Evolutionary conservation across 2,797 vertebrate species (phyloP).

Genomic region (Enteromius afrohamiltoni): DNA sequence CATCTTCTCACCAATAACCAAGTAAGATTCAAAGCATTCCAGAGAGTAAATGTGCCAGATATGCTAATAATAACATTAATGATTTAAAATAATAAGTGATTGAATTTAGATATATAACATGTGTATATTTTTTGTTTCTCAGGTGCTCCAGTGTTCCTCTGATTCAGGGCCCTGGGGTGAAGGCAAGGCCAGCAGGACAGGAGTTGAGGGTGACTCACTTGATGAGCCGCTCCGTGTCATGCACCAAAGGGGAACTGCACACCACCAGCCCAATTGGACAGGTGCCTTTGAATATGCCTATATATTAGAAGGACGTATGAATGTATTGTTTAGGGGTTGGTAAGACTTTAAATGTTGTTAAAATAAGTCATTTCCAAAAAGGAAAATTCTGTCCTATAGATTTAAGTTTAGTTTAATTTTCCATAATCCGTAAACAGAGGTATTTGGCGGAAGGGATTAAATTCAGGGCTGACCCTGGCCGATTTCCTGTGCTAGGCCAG

Average conservation of each 20-base stretch:
- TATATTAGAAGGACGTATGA: background rate
- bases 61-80: background rate
- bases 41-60: background rate
- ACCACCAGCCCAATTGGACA: constrained; percentile 87
- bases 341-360: background rate
- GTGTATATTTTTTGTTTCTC: constrained; percentile 28
- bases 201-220: constrained; percentile 83
- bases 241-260: constrained; percentile 88
- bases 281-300: constrained; percentile 64
- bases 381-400: too few species aligned
- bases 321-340: background rate
- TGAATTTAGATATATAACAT: background rate
- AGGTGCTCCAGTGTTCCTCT: constrained; percentile 87
- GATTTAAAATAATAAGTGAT: background rate
- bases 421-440: too few species aligned
- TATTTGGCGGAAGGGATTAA: too few species aligned
- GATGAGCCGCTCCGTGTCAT: constrained; percentile 85
- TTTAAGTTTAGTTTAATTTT: too few species aligned
- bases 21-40: constrained; percentile 74
- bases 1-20: constrained; percentile 90
- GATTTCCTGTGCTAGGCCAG: too few species aligned
- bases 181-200: constrained; percentile 80
- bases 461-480: too few species aligned
- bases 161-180: constrained; percentile 82
- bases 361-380: too few species aligned